Conservation (phyloP, 30 jellyfish, hydroid and myxozoan genomes). For the Turritopsis rubra region DNA sequence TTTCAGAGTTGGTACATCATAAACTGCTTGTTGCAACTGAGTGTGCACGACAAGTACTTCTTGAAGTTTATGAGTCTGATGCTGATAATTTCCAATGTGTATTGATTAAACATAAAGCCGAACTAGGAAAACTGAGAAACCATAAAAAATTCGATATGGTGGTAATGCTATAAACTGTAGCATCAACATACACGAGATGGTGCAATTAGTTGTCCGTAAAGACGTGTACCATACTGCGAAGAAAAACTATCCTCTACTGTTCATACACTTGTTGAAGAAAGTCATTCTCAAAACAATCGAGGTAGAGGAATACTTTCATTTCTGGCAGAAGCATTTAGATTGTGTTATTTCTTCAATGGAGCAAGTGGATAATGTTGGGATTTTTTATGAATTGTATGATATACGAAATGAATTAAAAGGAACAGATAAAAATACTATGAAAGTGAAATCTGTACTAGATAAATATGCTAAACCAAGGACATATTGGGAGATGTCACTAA, state of each 20-base stretch:
- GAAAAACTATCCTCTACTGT: neutral
- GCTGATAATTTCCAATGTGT: neutral
- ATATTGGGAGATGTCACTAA: neutral
- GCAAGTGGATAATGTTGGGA: neutral
- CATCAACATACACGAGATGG: neutral
- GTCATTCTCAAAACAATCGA: neutral
- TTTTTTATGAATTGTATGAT: neutral
- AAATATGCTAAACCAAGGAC: neutral
- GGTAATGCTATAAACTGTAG: neutral
- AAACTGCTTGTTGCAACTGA: neutral
- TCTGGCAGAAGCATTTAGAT: neutral
- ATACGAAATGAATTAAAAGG: neutral
- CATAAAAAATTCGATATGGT: neutral
- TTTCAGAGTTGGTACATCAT: too few species aligned
- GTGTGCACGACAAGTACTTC: neutral
- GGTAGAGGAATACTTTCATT: neutral
- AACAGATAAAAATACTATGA: neutral
- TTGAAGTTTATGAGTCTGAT: neutral
- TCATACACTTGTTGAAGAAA: neutral
- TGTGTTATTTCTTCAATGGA: neutral
- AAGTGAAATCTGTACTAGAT: neutral
- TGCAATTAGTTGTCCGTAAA: neutral
- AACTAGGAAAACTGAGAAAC: neutral
- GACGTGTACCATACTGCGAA: neutral
- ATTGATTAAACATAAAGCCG: neutral